Evolutionary conservation across 37 sponge, comb jelly and placozoan species (phyloP).

Genomic region (Cladorhizidae sp.): DNA sequence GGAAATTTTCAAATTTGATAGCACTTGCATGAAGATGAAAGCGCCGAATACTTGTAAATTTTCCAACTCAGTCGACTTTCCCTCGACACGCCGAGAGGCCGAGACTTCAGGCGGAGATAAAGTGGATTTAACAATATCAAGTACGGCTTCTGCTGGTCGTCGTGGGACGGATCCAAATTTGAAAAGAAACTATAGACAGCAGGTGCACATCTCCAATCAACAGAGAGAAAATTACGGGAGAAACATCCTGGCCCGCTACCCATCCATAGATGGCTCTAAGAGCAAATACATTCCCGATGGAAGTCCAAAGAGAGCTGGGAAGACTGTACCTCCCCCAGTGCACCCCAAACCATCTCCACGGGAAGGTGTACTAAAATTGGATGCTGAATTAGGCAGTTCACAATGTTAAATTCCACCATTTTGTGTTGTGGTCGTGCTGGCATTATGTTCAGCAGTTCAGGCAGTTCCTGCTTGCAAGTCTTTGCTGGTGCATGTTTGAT

Average conservation of each 20-base stretch:
- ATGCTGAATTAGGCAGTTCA: constrained; percentile 27
- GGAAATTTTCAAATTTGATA: neutral
- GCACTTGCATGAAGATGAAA: no score
- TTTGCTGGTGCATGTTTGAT: no score
- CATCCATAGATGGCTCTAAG: constrained; percentile 32
- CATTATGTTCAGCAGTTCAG: no score
- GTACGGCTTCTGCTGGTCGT: no score
- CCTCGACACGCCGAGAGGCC: no score
- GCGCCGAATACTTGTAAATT: no score
- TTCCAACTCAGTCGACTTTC: no score
- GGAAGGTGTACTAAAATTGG: neutral
- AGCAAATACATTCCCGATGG: neutral
- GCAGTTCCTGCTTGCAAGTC: no score
- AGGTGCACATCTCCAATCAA: constrained; percentile 14
- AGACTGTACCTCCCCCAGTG: neutral
- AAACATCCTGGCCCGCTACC: constrained; percentile 15
- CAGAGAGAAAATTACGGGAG: constrained; percentile 20
- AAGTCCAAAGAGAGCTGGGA: no score
- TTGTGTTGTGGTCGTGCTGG: no score
- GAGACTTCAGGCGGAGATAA: no score
- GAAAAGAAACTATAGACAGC: neutral
- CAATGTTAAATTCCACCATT: constrained; percentile 13
- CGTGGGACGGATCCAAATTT: constrained; percentile 18
- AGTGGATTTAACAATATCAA: no score
- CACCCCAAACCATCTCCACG: neutral